Conservation (phyloP, 2,797 vertebrate genomes). For the Brachyrhaphis roseni region DNA sequence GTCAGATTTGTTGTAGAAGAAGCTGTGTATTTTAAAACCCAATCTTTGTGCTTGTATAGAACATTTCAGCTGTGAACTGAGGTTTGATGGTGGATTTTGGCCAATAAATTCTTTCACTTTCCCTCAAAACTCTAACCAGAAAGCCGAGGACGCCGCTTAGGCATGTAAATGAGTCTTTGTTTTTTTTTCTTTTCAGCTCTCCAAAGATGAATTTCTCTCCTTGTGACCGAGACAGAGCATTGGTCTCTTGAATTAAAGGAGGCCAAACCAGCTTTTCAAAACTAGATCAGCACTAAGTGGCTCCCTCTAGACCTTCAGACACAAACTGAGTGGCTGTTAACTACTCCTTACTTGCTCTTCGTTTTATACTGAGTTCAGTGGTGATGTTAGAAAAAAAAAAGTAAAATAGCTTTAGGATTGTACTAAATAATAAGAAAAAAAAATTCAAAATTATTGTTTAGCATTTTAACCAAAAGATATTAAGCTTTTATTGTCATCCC, state of each 20-base stretch:
- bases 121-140: constrained; percentile 41
- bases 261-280: constrained; percentile 71
- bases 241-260: constrained; percentile 73
- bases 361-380: constrained; percentile 6
- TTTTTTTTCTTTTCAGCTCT: constrained; percentile 16
- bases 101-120: constrained; percentile 49
- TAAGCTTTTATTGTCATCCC: background rate
- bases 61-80: constrained; percentile 17
- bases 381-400: background rate
- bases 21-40: constrained; percentile 8
- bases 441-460: background rate
- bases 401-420: background rate
- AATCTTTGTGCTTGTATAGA: constrained; percentile 24
- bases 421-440: background rate
- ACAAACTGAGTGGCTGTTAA: constrained; percentile 41
- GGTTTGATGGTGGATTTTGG: constrained; percentile 19
- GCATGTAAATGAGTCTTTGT: constrained; percentile 61
- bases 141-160: constrained; percentile 57
- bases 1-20: constrained; percentile 14
- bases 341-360: constrained; percentile 4
- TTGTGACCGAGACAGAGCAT: constrained; percentile 57
- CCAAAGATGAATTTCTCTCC: constrained; percentile 71
- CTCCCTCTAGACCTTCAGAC: constrained; percentile 60
- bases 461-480: background rate
- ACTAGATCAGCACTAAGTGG: constrained; percentile 73